Conservation (phyloP, 2,797 vertebrate species). For the Sorex maritimensis region DNA sequence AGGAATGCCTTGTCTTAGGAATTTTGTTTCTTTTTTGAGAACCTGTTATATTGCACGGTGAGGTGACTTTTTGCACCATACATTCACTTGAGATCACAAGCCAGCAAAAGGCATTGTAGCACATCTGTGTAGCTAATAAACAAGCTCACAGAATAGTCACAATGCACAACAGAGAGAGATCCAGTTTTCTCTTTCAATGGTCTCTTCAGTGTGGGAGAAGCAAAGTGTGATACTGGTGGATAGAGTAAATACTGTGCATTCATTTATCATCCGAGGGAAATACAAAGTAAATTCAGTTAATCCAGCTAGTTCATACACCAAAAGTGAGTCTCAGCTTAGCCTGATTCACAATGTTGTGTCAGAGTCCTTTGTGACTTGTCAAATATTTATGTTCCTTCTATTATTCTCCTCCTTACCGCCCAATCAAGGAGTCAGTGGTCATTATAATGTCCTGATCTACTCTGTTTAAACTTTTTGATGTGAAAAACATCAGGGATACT, state of each 20-base stretch:
- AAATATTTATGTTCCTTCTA: conserved; percentile 24
- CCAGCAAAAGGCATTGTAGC: neutral
- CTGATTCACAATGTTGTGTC: conserved; percentile 36
- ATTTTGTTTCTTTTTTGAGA: conserved; percentile 82
- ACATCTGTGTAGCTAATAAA: conserved; percentile 45
- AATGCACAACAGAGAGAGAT: neutral
- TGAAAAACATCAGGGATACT: conserved; percentile 10
- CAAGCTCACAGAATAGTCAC: conserved; percentile 27
- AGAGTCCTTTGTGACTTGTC: conserved; percentile 13
- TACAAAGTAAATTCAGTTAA: neutral
- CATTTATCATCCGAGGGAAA: neutral
- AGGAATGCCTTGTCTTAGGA: conserved; percentile 83
- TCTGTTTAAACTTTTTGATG: conserved; percentile 15
- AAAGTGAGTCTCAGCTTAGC: neutral
- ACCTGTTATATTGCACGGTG: conserved; percentile 77
- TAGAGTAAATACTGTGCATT: neutral
- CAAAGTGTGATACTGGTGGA: neutral
- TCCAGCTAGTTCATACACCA: conserved; percentile 5
- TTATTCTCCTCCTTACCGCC: neutral
- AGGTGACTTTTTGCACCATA: conserved; percentile 67
- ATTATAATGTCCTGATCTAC: neutral
- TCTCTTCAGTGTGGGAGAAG: neutral
- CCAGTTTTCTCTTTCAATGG: neutral
- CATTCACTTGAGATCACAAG: conserved; percentile 52
- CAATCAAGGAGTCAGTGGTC: neutral